These are phyloP conservation scores for Fragum sueziense DNA, from an alignment of 2,888 invertebrate genomes.

Conservation along the genomic window DNA sequence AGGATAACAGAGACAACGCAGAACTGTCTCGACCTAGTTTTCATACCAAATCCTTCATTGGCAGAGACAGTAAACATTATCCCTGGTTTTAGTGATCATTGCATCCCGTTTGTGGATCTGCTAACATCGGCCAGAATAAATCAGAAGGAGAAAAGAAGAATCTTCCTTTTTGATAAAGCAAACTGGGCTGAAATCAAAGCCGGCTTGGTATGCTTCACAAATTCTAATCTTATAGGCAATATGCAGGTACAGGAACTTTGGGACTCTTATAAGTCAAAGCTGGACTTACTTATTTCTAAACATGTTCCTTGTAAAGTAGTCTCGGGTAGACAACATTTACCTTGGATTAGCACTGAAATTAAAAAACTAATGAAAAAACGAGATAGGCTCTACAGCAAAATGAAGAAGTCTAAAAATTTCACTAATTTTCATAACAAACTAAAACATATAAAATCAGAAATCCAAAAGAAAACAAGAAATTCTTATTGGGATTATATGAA, in stretches of 20 bases:
- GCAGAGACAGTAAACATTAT: conserved; percentile 23
- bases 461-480: not conserved
- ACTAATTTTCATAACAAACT: not conserved
- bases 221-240: not conserved
- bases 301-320: not conserved
- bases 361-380: conserved; percentile 17
- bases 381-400: not conserved
- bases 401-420: no score
- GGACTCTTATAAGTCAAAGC: not conserved
- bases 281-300: not conserved
- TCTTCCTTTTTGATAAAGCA: conserved; percentile 22
- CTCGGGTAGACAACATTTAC: not conserved
- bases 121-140: conserved; percentile 21
- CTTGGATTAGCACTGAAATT: not conserved
- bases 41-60: conserved; percentile 17
- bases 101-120: conserved; percentile 27
- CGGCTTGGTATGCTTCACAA: not conserved
- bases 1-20: conserved; percentile 18
- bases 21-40: conserved; percentile 28
- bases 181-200: conserved; percentile 26
- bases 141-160: conserved; percentile 18
- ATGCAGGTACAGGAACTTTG: conserved; percentile 22
- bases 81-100: conserved; percentile 33
- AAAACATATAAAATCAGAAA: not conserved
- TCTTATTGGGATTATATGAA: conserved; percentile 3